These are phyloP conservation scores for Tragopan temminckii DNA, from an alignment of 2,797 vertebrate genomes.

Conservation along the genomic window DNA sequence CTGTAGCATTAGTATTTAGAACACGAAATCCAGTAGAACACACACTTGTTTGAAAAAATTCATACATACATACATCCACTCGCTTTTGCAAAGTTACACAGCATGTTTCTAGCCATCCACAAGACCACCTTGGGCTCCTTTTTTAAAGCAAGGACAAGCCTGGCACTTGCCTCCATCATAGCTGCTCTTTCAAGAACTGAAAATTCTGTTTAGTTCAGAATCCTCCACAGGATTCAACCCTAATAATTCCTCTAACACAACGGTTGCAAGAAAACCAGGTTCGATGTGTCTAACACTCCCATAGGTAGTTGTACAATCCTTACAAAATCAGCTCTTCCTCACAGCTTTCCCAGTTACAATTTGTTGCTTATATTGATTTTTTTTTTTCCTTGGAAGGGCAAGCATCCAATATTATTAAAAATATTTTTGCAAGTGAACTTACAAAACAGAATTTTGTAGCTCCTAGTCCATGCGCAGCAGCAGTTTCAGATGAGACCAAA, in stretches of 20 bases:
- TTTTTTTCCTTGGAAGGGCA: background rate
- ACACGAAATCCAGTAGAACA: background rate
- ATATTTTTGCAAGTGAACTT: background rate
- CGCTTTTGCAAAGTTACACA: background rate
- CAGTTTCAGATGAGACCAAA: background rate
- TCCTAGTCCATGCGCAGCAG: background rate
- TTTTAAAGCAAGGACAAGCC: background rate
- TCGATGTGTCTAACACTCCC: background rate
- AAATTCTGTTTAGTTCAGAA: background rate
- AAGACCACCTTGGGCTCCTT: rapidly evolving
- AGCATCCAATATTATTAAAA: background rate
- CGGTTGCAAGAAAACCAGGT: background rate
- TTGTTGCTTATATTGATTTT: background rate
- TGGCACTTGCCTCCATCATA: background rate
- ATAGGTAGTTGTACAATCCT: no score
- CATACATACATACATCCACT: rapidly evolving
- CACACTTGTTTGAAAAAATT: background rate
- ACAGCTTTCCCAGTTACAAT: background rate
- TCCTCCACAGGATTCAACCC: background rate
- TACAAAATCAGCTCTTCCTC: background rate
- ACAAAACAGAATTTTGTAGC: background rate
- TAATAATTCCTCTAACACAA: background rate
- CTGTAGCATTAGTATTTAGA: background rate
- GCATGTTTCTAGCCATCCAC: background rate
- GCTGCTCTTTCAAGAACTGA: background rate